A percentile compares a stretch with the other conserved stretches of the same genome.
These are phyloP conservation scores for Aphaenogaster rudis DNA, from an alignment of 1,140 invertebrate genomes.

Conservation along the genomic window DNA sequence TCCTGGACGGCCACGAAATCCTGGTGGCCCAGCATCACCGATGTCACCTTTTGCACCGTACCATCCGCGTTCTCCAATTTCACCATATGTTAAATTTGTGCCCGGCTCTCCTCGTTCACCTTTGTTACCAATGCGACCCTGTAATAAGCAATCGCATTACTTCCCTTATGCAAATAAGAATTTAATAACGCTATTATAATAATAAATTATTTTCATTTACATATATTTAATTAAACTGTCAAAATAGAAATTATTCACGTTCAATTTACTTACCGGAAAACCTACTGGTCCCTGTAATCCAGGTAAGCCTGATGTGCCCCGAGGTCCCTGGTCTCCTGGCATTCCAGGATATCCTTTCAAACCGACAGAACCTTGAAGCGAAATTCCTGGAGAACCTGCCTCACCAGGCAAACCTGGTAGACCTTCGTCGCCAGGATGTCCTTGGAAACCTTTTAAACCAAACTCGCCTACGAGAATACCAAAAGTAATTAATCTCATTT, in stretches of 20 bases:
- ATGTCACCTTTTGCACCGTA: slow-evolving; percentile 81
- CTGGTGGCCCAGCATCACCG: slow-evolving; percentile 82
- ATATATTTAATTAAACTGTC: background rate
- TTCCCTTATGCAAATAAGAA: background rate
- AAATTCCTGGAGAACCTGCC: slow-evolving; percentile 85
- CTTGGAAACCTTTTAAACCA: slow-evolving; percentile 88
- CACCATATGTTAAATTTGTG: slow-evolving; percentile 82
- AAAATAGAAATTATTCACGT: background rate
- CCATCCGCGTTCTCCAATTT: slow-evolving; percentile 82
- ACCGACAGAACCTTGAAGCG: slow-evolving; percentile 83
- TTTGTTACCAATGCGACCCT: slow-evolving; percentile 82
- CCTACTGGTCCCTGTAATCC: slow-evolving; percentile 86
- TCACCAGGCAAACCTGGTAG: slow-evolving; percentile 85
- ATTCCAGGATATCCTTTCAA: slow-evolving; percentile 88
- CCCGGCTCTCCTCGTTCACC: slow-evolving; percentile 87
- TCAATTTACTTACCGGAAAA: slow-evolving; percentile 76
- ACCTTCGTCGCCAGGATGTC: slow-evolving; percentile 87
- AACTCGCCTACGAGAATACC: slow-evolving; percentile 79
- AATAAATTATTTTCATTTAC: background rate
- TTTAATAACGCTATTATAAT: background rate
- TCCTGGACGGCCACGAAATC: slow-evolving; percentile 85
- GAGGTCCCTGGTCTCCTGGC: slow-evolving; percentile 86
- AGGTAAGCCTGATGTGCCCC: slow-evolving; percentile 85
- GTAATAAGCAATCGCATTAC: slow-evolving; percentile 3
- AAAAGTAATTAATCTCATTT: background rate